A percentile compares a stretch with the other conserved stretches of the same genome.
These are phyloP conservation scores for Phaenicophaeus curvirostris DNA, from an alignment of 2,797 vertebrate genomes.

Conservation along the genomic window DNA sequence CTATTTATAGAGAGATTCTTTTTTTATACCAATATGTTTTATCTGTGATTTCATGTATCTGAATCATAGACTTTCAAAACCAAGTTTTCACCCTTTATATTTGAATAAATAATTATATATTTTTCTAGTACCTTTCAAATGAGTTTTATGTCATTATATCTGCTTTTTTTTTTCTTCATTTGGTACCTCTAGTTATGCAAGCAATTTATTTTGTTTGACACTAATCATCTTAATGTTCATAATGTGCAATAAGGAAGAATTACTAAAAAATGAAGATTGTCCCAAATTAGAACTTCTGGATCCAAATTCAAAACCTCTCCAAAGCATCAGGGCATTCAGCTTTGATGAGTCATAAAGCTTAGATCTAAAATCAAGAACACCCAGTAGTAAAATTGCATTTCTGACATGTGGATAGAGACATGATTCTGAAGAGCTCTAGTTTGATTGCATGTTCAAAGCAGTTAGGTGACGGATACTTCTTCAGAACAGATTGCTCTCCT, in stretches of 20 bases:
- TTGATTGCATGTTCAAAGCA: not conserved
- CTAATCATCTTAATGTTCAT: not conserved
- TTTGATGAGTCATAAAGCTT: not conserved
- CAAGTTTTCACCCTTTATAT: not conserved
- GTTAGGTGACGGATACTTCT: not conserved
- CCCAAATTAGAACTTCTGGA: not conserved
- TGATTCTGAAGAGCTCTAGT: not conserved
- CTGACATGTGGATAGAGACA: not conserved
- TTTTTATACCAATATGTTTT: not conserved
- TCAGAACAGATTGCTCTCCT: not conserved
- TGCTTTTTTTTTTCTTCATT: not conserved
- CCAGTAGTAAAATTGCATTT: rapidly evolving
- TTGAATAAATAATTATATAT: not conserved
- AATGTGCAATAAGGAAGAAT: not conserved
- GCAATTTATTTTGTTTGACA: not conserved
- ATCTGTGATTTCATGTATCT: not conserved
- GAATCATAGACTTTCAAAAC: not conserved
- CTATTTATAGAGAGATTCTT: not conserved
- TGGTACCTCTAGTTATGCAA: not conserved
- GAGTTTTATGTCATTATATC: not conserved
- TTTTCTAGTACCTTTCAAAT: not conserved
- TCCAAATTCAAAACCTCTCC: not conserved
- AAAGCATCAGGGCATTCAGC: not conserved
- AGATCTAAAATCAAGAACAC: not conserved
- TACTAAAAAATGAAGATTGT: not conserved